phyloP scores from a whole-genome alignment of 2,113 vertebrate species.

The Vireo altiloquus region DNA sequence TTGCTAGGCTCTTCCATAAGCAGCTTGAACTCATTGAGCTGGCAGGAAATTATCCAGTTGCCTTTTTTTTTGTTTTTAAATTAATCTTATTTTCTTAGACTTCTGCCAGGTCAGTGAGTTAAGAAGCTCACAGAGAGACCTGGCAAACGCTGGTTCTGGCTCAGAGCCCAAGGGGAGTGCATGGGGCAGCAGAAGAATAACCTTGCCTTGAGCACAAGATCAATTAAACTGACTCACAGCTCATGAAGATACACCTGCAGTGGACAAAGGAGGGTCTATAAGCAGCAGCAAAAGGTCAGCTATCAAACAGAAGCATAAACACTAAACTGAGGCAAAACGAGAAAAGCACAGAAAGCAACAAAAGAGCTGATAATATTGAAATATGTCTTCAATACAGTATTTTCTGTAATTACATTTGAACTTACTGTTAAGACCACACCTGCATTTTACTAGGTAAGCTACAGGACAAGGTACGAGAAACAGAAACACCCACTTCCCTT shows the following conservation, averaged over 20 bases:
- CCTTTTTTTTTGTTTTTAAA: neutral
- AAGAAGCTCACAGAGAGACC: neutral
- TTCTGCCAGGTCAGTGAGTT: neutral
- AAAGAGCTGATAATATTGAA: neutral
- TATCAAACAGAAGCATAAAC: neutral
- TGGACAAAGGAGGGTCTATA: neutral
- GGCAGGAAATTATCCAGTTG: neutral
- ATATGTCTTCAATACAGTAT: neutral
- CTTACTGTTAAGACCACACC: neutral
- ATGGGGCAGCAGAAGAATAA: neutral
- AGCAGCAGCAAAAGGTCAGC: neutral
- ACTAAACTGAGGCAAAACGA: neutral
- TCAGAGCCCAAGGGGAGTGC: neutral
- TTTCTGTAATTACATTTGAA: neutral
- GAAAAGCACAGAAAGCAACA: neutral
- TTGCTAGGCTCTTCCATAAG: neutral
- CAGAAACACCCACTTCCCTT: neutral
- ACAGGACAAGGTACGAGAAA: neutral
- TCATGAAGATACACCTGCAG: neutral
- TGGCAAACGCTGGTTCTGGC: neutral
- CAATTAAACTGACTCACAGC: accelerated
- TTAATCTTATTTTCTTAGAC: neutral
- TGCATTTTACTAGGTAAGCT: neutral
- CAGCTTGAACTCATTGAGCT: neutral
- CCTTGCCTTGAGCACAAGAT: neutral